Base-by-base conservation (phyloP, 2,113 vertebrate genomes). In the Carassius auratus region DNA sequence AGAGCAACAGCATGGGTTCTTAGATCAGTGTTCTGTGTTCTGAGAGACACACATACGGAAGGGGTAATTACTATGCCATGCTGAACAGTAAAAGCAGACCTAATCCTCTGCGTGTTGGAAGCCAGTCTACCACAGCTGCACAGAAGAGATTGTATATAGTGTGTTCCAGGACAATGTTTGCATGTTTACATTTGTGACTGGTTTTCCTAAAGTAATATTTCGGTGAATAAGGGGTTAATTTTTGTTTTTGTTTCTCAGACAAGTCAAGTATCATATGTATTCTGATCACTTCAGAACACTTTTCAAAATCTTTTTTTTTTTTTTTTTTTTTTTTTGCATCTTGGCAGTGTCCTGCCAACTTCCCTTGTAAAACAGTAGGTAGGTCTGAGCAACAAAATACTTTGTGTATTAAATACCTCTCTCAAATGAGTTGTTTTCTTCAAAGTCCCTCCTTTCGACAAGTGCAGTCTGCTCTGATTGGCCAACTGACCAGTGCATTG, bases 11-110 rank as follows among this genome's bases (percentile, higher is more conserved):
- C 81, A 76, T 85, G 86, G 48, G 36, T 83, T 86, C 73, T 88
- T 73, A 84, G 82, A 81, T 64, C 61, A 86, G 62, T 77, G 82
- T 81, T 82, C 84, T 86, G 81, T 84, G 87, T 86, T 84, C 76
- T 81, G 64, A 84, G 61, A 82, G 82, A 80, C 75, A 73, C 68
- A 71, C 76, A 80, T 61, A 66, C 33, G 78, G 64, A 83, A 76
- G 6, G 42, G 69, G 45, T 74, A 86, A 83, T 86, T 77, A 76
- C 84, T 88, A 57, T 88, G 81, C 64, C 17, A n/a, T 61, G 9
- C 76, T 76, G 73, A 84, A 82, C 76, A 88, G 80, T 79, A 84
- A 75, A 79, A 71, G 85, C 85, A 74, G 85, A 71, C 83, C 68
- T 84, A 84, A 86, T 88, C 76, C 84, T 83, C 50, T 73, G 73